Base-by-base conservation (phyloP, 1,140 invertebrate species). In the Drosophila dunni region DNA sequence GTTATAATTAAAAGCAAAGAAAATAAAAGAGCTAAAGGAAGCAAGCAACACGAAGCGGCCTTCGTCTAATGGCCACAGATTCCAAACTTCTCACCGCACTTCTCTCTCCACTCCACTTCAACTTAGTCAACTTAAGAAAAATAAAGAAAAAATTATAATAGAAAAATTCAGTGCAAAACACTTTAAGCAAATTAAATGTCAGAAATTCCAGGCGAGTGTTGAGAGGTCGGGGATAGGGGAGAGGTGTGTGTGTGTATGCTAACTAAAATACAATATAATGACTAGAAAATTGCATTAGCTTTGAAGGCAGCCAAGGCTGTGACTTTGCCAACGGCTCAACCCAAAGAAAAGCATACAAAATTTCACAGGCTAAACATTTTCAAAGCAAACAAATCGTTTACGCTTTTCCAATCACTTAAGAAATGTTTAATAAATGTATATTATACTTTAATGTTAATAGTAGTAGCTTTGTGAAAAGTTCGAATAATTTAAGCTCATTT, bases 1-100 rank as follows among this genome's bases (percentile, higher is more conserved):
- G 83, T 79, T 79, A 88, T 86, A 86, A 88, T 86, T 86, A 86
- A 76, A 81, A 80, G 79, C 68, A 45, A n/a, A 42, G 38, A 20
- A 45, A 61, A 69, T 42, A 38, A 66, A 44, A 67, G 42, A 15
- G 46, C 11, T 33, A 67, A 48, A 24, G 24, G 45, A 54, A 56
- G 53, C 42, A 29, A 15, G 36, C 58, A 45, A 38, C 64, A 53
- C 40, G 64, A 53, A 56, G 54, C 54, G 46, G 42, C 65, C 66
- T 75, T 69, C 65, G 34, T 62, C 71, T 68, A 74, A 74, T 74
- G 57, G 48, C 34, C 48, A 24, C 38, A 38, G 56, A 44, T 38
- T 24, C 29, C 15, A 7, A 17, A 34, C 36, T 15, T 17, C 24
- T 6, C 29, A 40, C 15, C 6, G 11, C 33, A 20, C 11, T 3